Conservation (phyloP, 2,888 invertebrate species). For the Sceliomorpha sp. region DNA sequence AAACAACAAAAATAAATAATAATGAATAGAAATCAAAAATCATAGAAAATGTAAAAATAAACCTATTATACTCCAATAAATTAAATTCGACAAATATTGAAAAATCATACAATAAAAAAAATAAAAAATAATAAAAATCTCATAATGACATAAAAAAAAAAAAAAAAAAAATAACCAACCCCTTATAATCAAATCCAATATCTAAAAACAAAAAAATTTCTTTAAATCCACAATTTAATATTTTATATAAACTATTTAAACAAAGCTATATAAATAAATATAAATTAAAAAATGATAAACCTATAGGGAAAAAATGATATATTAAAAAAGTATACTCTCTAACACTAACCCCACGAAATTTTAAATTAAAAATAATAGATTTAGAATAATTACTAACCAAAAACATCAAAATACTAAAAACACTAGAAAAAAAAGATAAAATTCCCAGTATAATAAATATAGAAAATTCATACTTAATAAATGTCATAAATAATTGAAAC, state of each 20-base stretch:
- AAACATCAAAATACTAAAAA: no score
- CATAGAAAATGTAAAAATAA: conserved; percentile 81
- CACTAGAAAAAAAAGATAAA: conserved; percentile 84
- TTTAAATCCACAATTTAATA: conserved; percentile 86
- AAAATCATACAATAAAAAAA: conserved; percentile 75
- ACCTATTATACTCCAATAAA: conserved; percentile 82
- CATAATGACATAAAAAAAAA: conserved; percentile 68
- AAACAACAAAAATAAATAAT: conserved; percentile 85
- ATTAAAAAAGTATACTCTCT: conserved; percentile 83
- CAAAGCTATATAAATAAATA: conserved; percentile 76
- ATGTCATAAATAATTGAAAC: conserved; percentile 84
- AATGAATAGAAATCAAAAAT: conserved; percentile 85
- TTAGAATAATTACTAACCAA: no score
- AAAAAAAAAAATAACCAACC: conserved; percentile 70
- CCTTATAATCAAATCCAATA: conserved; percentile 49
- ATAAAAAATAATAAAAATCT: conserved; percentile 73
- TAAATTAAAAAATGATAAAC: conserved; percentile 83
- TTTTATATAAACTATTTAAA: conserved; percentile 86
- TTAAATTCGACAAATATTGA: conserved; percentile 83
- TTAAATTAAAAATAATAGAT: conserved; percentile 79
- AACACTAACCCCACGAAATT: conserved; percentile 55
- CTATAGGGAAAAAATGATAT: conserved; percentile 85
- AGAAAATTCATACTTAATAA: conserved; percentile 73
- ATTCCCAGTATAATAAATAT: conserved; percentile 82
- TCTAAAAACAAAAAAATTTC: conserved; percentile 81